A percentile compares a stretch with the other conserved stretches of the same genome.
Evolutionary conservation across 2,113 vertebrate genomes (phyloP).

Genomic region (Aptenodytes forsteri): DNA sequence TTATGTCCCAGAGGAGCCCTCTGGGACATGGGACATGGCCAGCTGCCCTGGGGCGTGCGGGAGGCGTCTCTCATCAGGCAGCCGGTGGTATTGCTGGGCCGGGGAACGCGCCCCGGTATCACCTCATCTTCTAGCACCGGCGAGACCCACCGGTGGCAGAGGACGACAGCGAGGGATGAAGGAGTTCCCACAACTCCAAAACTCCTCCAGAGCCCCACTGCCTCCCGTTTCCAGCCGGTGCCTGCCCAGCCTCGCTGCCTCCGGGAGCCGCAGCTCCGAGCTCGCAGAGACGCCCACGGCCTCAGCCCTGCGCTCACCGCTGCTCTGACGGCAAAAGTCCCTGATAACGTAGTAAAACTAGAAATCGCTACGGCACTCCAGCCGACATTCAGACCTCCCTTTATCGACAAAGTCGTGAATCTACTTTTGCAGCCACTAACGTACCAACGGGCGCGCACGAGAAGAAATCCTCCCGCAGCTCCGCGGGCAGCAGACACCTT

Average conservation of each 20-base stretch:
- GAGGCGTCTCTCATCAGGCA: background rate
- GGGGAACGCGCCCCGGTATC: background rate
- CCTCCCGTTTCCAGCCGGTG: background rate
- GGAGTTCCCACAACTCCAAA: background rate
- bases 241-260: background rate
- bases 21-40: background rate
- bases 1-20: background rate
- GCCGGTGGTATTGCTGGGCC: rapidly evolving
- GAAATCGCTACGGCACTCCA: background rate
- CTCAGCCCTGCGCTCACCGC: background rate
- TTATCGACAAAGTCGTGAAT: background rate
- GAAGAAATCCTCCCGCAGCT: background rate
- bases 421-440: background rate
- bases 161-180: too few relatives aligned
- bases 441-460: background rate
- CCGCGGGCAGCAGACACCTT: background rate
- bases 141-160: background rate
- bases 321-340: background rate
- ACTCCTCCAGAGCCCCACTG: background rate
- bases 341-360: rapidly evolving
- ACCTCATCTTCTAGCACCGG: background rate
- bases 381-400: background rate
- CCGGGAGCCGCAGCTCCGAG: background rate
- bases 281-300: background rate
- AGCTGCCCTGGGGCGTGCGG: too few relatives aligned